These are phyloP conservation scores for Craniophora ligustri DNA, from an alignment of 2,888 invertebrate species.

Conservation along the genomic window DNA sequence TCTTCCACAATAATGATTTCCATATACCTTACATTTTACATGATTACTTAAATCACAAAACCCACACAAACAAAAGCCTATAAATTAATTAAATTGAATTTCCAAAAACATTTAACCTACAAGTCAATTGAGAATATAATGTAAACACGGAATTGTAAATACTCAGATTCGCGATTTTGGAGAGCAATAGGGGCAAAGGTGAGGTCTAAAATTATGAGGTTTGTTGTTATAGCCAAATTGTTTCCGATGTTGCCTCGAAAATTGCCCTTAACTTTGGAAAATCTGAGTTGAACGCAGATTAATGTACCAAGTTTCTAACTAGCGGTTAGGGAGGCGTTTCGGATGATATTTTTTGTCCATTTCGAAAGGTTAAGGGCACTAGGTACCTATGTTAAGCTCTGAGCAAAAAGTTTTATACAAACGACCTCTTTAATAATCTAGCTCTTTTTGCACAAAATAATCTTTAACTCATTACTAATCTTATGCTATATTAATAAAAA, in stretches of 20 bases:
- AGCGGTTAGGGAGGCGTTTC: slow-evolving; percentile 22
- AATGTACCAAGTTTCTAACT: slow-evolving; percentile 74
- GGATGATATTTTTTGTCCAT: slow-evolving; percentile 38
- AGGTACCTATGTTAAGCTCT: slow-evolving; percentile 16
- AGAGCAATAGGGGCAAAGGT: slow-evolving; percentile 72
- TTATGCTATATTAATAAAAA: too few relatives aligned
- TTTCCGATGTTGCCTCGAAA: slow-evolving; percentile 78
- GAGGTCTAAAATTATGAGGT: slow-evolving; percentile 78
- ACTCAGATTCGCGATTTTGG: slow-evolving; percentile 37
- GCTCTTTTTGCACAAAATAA: too few relatives aligned
- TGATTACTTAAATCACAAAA: slow-evolving; percentile 39
- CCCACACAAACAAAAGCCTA: slow-evolving; percentile 29
- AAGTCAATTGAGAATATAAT: slow-evolving; percentile 47
- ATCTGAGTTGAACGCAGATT: slow-evolving; percentile 81
- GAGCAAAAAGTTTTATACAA: slow-evolving; percentile 29
- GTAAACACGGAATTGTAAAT: slow-evolving; percentile 52
- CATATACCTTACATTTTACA: slow-evolving; percentile 31
- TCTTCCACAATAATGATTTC: not conserved
- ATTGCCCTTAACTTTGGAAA: slow-evolving; percentile 73
- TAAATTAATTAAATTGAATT: slow-evolving; percentile 51
- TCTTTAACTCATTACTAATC: too few relatives aligned
- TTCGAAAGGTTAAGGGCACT: slow-evolving; percentile 22
- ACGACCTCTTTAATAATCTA: too few relatives aligned
- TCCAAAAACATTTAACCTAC: slow-evolving; percentile 47
- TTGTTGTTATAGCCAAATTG: slow-evolving; percentile 83